Evolutionary conservation across 2,797 vertebrate genomes (phyloP).

Genomic region (Macroramphosus scolopax): DNA sequence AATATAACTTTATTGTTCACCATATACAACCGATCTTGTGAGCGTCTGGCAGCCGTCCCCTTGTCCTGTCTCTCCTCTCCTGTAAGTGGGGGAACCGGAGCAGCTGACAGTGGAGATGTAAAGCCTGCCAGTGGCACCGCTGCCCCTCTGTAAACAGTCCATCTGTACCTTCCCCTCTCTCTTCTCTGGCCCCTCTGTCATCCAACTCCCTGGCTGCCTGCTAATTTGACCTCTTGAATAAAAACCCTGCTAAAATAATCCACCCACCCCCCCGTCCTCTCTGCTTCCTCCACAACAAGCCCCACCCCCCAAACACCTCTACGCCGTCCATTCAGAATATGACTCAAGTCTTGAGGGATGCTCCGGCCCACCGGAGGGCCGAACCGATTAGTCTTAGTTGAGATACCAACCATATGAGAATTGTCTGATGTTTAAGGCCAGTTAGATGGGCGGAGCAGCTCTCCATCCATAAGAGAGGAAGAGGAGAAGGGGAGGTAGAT

Average conservation of each 20-base stretch:
- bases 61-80: constrained; percentile 27
- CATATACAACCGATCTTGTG: too few species aligned
- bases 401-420: constrained; percentile 72
- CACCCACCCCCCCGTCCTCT: constrained; percentile 27
- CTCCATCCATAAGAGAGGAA: constrained; percentile 29
- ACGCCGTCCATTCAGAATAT: constrained; percentile 70
- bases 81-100: constrained; percentile 59
- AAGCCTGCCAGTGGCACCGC: constrained; percentile 64
- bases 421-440: constrained; percentile 77
- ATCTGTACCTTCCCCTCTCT: constrained; percentile 53
- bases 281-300: constrained; percentile 30
- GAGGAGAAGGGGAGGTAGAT: constrained; percentile 14
- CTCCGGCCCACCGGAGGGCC: constrained; percentile 59
- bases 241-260: constrained; percentile 65
- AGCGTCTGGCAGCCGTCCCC: too few species aligned
- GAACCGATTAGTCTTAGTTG: constrained; percentile 73
- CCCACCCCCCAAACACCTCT: constrained; percentile 10
- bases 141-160: constrained; percentile 70
- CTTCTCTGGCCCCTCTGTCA: constrained; percentile 24
- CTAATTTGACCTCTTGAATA: constrained; percentile 75
- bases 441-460: constrained; percentile 62
- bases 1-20: too few species aligned
- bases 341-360: constrained; percentile 73
- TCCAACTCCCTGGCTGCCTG: constrained; percentile 26
- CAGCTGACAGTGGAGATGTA: constrained; percentile 70